Conservation (phyloP, 1,140 invertebrate genomes). For the Colletes latitarsis region DNA sequence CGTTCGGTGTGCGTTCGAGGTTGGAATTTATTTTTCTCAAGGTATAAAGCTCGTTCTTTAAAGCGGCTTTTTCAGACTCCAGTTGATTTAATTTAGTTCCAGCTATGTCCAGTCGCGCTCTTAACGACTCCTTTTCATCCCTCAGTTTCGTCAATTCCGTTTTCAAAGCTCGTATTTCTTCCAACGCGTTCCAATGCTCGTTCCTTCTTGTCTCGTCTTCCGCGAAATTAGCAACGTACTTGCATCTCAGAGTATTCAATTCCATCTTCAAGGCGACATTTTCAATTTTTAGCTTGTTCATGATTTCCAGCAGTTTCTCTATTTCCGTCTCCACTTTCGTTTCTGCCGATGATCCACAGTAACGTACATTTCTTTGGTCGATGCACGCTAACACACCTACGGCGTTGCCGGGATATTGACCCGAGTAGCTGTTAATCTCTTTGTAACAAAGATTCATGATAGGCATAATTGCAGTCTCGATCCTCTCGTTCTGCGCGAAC, state of each 20-base stretch:
- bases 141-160: constrained; percentile 44
- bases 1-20: constrained; percentile 35
- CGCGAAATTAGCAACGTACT: constrained; percentile 12
- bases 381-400: not conserved
- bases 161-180: constrained; percentile 53
- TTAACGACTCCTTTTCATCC: constrained; percentile 38
- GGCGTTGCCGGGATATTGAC: not conserved
- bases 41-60: constrained; percentile 59
- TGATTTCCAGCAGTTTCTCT: not conserved
- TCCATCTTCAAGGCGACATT: constrained; percentile 44
- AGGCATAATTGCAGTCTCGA: not conserved
- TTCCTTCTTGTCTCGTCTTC: constrained; percentile 25
- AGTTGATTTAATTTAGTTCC: constrained; percentile 38
- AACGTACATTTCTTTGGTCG: not conserved
- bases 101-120: constrained; percentile 28
- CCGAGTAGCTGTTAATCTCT: constrained; percentile 21
- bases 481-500: not conserved
- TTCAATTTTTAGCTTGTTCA: constrained; percentile 26
- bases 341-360: too few relatives aligned
- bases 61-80: constrained; percentile 47
- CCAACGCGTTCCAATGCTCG: constrained; percentile 19
- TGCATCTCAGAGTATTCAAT: constrained; percentile 21
- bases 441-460: constrained; percentile 20
- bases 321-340: not conserved
- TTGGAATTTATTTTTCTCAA: constrained; percentile 53